Conservation (phyloP, 53 echinoderm and acorn worm genomes). For the Temnopleurus reevesii region DNA sequence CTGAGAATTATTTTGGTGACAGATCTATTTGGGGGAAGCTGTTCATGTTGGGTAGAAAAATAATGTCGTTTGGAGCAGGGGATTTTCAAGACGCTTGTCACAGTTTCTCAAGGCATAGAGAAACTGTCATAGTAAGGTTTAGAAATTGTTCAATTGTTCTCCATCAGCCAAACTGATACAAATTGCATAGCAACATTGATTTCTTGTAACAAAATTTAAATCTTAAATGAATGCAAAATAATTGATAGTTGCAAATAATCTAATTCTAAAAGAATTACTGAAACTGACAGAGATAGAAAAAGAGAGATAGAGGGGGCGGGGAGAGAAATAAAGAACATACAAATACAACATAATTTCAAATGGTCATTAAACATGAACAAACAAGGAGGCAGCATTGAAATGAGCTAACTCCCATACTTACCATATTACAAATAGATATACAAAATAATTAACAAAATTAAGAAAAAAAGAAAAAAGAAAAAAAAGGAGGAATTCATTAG, state of each 20-base stretch:
- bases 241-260: too few species aligned
- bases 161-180: too few species aligned
- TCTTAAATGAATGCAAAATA: too few species aligned
- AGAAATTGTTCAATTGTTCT: too few species aligned
- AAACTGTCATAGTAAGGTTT: neutral
- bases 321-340: neutral
- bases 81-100: neutral
- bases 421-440: neutral
- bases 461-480: too few species aligned
- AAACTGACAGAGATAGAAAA: neutral
- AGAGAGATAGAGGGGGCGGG: neutral
- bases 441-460: neutral
- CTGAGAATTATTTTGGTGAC: neutral
- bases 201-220: too few species aligned
- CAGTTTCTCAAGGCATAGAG: too few species aligned
- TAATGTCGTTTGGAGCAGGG: neutral
- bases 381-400: neutral
- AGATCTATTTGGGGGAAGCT: neutral
- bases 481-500: too few species aligned
- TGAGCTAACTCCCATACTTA: neutral
- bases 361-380: neutral
- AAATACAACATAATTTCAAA: too few species aligned
- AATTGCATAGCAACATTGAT: too few species aligned
- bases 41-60: neutral
- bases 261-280: too few species aligned